Evolutionary conservation across 2,797 vertebrate species (phyloP).

Genomic region (Fringilla coelebs): DNA sequence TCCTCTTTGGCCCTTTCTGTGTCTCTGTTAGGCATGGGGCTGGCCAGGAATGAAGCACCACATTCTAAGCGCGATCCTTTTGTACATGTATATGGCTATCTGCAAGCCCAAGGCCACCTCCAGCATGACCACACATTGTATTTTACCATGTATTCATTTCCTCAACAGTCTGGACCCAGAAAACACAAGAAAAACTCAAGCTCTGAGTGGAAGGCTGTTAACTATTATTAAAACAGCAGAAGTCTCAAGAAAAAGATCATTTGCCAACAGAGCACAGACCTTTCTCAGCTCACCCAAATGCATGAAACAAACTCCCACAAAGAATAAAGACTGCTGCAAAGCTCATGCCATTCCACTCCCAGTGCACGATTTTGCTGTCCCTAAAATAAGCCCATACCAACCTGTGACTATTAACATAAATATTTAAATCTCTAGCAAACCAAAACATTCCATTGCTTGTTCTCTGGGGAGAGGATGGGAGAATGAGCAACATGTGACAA

Average conservation of each 20-base stretch:
- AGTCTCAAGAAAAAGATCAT: background rate
- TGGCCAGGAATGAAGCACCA: background rate
- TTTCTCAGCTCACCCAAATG: background rate
- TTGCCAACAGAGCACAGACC: background rate
- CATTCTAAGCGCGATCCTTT: background rate
- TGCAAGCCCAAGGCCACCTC: background rate
- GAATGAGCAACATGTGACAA: background rate
- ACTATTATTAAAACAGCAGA: background rate
- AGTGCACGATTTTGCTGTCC: background rate
- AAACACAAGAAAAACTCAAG: background rate
- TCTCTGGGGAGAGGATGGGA: background rate
- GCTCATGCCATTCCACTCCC: background rate
- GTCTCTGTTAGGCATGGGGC: background rate
- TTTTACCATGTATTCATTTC: background rate
- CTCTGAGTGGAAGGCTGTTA: background rate
- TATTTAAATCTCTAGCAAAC: background rate
- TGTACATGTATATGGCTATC: fast-evolving
- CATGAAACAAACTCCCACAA: background rate
- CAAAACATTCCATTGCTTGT: background rate
- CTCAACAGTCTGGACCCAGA: background rate
- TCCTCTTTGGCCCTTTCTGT: background rate
- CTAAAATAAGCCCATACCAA: background rate
- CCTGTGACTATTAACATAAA: background rate
- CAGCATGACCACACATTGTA: background rate
- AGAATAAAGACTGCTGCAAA: background rate